These are phyloP conservation scores for Sebastes trivittatus DNA, from an alignment of 2,797 vertebrate species.

Conservation along the genomic window DNA sequence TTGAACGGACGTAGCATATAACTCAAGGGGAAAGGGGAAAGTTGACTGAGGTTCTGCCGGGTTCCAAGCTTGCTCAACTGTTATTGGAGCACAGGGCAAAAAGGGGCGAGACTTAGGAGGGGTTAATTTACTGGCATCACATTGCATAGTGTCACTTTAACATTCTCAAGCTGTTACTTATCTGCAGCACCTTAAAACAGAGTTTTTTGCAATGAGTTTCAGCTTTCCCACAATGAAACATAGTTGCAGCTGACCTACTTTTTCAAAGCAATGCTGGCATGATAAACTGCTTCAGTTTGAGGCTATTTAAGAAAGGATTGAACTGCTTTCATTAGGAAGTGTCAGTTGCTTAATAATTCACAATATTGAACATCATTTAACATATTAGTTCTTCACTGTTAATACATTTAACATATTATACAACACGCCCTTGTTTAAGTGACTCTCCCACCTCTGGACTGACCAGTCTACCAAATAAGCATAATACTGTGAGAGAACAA, in stretches of 20 bases:
- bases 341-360: slow-evolving; percentile 43
- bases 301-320: slow-evolving; percentile 49
- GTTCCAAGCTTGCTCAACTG: too few species aligned
- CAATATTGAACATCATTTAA: slow-evolving; percentile 31
- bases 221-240: slow-evolving; percentile 33
- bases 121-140: too few species aligned
- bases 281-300: slow-evolving; percentile 52
- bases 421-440: neutral
- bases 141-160: neutral
- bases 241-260: slow-evolving; percentile 49
- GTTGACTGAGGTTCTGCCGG: too few species aligned
- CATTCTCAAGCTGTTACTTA: neutral
- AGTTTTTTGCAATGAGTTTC: neutral
- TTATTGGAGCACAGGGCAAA: too few species aligned
- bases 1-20: too few species aligned
- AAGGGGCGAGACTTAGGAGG: too few species aligned
- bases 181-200: slow-evolving; percentile 3
- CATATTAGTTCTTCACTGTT: neutral
- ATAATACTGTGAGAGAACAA: neutral
- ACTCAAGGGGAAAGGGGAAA: too few species aligned
- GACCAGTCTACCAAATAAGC: neutral
- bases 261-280: slow-evolving; percentile 23
- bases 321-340: slow-evolving; percentile 44
- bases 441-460: neutral
- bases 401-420: slow-evolving; percentile 4